Percentiles rank a stretch among this genome's conserved stretches.
phyloP scores from a whole-genome alignment of 2,888 invertebrate species.

The Eupsilia transversa region DNA sequence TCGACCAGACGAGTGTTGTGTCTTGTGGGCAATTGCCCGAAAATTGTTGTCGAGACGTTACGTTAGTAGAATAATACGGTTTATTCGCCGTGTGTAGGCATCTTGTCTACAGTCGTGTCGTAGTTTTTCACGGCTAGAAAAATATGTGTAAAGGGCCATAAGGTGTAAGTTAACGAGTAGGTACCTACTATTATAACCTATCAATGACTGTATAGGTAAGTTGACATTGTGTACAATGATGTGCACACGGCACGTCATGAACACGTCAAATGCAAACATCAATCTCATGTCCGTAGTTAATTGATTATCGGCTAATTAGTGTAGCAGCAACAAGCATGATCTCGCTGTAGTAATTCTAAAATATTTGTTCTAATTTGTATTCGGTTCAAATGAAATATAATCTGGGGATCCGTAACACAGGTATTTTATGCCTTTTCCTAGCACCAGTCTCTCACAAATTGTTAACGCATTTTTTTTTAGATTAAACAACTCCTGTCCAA shows the following conservation, averaged over 20 bases:
- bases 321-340: slow-evolving; percentile 17
- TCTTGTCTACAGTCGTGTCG: no score
- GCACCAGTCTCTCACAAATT: no score
- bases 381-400: neutral
- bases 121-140: no score
- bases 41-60: no score
- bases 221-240: neutral
- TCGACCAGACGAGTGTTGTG: no score
- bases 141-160: neutral
- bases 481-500: no score
- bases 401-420: no score
- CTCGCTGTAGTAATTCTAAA: slow-evolving; percentile 1
- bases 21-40: no score
- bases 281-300: slow-evolving; percentile 27
- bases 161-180: neutral
- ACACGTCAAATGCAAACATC: slow-evolving; percentile 48
- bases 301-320: slow-evolving; percentile 45
- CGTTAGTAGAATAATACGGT: no score
- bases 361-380: neutral
- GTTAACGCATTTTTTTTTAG: no score
- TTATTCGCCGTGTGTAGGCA: no score
- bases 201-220: neutral
- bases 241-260: slow-evolving; percentile 9
- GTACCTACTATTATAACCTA: neutral
- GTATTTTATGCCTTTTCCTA: no score